Evolutionary conservation across 1,140 invertebrate genomes (phyloP).

Genomic region (Linepithema humile): DNA sequence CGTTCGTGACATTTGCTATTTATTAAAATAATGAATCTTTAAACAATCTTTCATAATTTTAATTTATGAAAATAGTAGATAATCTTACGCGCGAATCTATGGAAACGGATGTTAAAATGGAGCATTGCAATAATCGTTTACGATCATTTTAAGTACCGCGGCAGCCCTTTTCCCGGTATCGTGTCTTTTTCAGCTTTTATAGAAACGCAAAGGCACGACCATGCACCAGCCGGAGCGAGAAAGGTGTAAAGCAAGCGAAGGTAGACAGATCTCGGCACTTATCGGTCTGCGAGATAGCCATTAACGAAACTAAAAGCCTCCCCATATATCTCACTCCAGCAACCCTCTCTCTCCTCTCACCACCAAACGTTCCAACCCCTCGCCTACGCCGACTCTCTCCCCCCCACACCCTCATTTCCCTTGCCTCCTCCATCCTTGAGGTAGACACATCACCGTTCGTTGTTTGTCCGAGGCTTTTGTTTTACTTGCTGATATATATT

Average conservation of each 20-base stretch:
- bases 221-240: conserved; percentile 68
- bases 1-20: neutral
- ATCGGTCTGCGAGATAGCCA: conserved; percentile 83
- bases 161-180: conserved; percentile 31
- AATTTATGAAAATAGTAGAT: too few species aligned
- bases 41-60: neutral
- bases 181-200: conserved; percentile 59
- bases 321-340: conserved; percentile 80
- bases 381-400: conserved; percentile 63
- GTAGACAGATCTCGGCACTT: conserved; percentile 84
- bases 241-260: conserved; percentile 82
- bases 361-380: conserved; percentile 26
- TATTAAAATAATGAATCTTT: neutral
- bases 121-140: conserved; percentile 59
- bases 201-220: conserved; percentile 45
- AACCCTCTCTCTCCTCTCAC: conserved; percentile 68
- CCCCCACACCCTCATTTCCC: conserved; percentile 70
- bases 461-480: conserved; percentile 82
- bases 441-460: conserved; percentile 82
- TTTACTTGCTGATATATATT: conserved; percentile 82
- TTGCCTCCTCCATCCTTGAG: conserved; percentile 75
- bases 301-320: conserved; percentile 84
- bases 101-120: neutral
- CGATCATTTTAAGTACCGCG: conserved; percentile 63
- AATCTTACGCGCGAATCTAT: too few species aligned